These are phyloP conservation scores for Colletes latitarsis DNA, from an alignment of 1,140 invertebrate genomes.

Conservation along the genomic window DNA sequence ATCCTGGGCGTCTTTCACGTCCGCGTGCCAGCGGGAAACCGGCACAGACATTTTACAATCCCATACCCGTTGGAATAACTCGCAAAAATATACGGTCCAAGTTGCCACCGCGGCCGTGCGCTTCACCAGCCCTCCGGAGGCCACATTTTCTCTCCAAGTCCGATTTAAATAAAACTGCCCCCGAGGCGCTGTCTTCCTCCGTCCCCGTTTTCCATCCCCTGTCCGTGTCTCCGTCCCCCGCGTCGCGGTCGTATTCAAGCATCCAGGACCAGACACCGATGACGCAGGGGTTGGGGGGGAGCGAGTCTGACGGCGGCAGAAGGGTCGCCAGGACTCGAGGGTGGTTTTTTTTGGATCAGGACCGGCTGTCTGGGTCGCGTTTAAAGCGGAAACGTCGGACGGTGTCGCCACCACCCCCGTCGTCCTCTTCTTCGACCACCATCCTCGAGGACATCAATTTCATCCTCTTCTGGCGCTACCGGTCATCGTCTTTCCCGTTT, in stretches of 20 bases:
- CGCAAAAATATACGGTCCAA: conserved; percentile 35
- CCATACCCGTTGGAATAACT: conserved; percentile 13
- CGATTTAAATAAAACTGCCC: conserved; percentile 66
- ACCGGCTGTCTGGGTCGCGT: conserved; percentile 70
- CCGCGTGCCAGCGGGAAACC: too few relatives aligned
- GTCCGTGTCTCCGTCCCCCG: not conserved
- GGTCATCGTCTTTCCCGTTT: too few relatives aligned
- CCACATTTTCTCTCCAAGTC: conserved; percentile 41
- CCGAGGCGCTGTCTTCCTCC: conserved; percentile 41
- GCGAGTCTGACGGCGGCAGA: not conserved
- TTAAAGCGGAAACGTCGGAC: conserved; percentile 72
- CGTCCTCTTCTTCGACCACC: not conserved
- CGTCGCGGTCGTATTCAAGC: conserved; percentile 8
- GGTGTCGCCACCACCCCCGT: not conserved
- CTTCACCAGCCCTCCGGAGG: conserved; percentile 9
- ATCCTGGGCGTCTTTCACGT: too few relatives aligned
- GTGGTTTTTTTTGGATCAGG: conserved; percentile 63
- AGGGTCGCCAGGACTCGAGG: conserved; percentile 38
- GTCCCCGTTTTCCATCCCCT: not conserved
- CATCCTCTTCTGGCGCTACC: too few relatives aligned
- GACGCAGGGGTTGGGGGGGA: not conserved
- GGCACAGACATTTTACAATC: not conserved
- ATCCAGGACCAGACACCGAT: conserved; percentile 39
- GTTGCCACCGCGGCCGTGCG: not conserved
- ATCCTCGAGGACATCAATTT: not conserved